Percentiles rank a stretch among this genome's conserved stretches.
Conservation (phyloP, 2,888 invertebrate genomes). For the Dilophus febrilis region DNA sequence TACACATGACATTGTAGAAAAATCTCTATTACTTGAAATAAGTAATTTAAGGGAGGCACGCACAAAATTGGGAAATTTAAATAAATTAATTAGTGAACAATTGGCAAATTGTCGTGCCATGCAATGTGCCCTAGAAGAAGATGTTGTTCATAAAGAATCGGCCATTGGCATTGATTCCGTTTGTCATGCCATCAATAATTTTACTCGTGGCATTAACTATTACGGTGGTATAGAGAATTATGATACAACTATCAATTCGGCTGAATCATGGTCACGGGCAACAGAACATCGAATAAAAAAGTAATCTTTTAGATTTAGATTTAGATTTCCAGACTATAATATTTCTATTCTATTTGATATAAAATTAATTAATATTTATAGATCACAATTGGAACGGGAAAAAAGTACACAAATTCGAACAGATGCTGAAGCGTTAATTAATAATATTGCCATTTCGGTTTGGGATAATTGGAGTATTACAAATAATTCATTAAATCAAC, state of each 20-base stretch:
- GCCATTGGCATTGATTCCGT: constrained; percentile 71
- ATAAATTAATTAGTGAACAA: constrained; percentile 27
- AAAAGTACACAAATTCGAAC: constrained; percentile 61
- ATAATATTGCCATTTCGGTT: constrained; percentile 61
- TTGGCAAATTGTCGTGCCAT: constrained; percentile 58
- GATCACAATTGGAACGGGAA: constrained; percentile 63
- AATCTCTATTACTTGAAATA: constrained; percentile 67
- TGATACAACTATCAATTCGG: constrained; percentile 67
- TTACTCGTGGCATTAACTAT: constrained; percentile 65
- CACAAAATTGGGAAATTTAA: constrained; percentile 43
- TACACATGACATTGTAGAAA: constrained; percentile 81
- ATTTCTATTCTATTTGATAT: too few species aligned
- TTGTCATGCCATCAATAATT: constrained; percentile 72
- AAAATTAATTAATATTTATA: constrained; percentile 7
- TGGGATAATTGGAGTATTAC: constrained; percentile 81
- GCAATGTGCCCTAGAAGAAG: constrained; percentile 76
- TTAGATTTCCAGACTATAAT: too few species aligned
- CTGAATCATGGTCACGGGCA: constrained; percentile 68
- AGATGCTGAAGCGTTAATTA: constrained; percentile 64
- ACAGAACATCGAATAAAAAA: constrained; percentile 32
- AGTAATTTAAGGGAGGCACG: constrained; percentile 64
- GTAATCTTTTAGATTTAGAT: constrained; percentile 10
- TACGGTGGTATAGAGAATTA: constrained; percentile 78
- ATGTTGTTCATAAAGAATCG: constrained; percentile 74
- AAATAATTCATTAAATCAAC: constrained; percentile 63